These are phyloP conservation scores for Lutraria lutraria DNA, from an alignment of 2,888 invertebrate genomes.

Conservation along the genomic window DNA sequence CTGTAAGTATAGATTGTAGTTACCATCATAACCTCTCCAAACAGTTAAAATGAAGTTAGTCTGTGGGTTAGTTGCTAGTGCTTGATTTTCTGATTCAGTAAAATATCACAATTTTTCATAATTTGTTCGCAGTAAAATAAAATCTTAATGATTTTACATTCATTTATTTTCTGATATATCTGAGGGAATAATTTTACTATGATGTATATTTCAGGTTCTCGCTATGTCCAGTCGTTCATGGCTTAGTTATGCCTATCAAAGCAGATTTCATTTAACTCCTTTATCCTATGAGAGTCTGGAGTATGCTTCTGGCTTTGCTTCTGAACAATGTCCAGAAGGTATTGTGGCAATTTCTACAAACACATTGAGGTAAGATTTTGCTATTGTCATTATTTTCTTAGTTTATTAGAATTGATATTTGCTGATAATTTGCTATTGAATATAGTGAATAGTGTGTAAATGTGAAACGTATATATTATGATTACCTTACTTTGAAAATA, in stretches of 20 bases:
- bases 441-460: too few relatives aligned
- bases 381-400: background rate
- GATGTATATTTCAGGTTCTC: constrained; percentile 89
- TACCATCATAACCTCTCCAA: too few relatives aligned
- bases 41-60: too few relatives aligned
- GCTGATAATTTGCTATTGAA: too few relatives aligned
- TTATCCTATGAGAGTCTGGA: constrained; percentile 98
- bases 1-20: constrained; percentile 88
- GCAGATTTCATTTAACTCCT: constrained; percentile 95
- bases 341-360: constrained; percentile 99
- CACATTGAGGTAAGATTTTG: constrained; percentile 91
- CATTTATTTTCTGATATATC: too few relatives aligned
- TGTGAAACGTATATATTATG: too few relatives aligned
- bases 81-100: too few relatives aligned
- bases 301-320: constrained; percentile 97
- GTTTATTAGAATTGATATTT: background rate
- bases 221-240: constrained; percentile 99
- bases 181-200: background rate
- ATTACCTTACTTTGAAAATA: background rate
- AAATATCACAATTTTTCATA: background rate
- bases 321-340: constrained; percentile 99
- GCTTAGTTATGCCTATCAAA: constrained; percentile 99
- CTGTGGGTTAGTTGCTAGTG: too few relatives aligned
- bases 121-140: background rate
- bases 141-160: too few relatives aligned